These are phyloP conservation scores for Bergia puertoricense DNA, from an alignment of 92 coral and sea anemone species.

Conservation along the genomic window DNA sequence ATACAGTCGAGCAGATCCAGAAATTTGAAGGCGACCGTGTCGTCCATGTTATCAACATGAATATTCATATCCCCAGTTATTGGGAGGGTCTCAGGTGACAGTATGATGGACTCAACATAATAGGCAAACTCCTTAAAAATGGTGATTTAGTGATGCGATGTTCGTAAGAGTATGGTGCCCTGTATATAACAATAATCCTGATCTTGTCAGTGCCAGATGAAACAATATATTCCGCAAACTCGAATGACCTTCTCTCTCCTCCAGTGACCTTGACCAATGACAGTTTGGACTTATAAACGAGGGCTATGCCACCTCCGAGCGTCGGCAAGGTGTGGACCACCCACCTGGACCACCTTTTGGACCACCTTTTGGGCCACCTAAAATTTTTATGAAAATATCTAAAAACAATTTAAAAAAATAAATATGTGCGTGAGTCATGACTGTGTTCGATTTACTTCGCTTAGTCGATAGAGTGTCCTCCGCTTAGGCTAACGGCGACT, in stretches of 20 bases:
- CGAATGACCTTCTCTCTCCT: conserved; percentile 38
- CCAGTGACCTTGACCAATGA: neutral
- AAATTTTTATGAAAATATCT: too few species aligned
- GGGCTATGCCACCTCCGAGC: neutral
- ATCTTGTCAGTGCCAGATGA: conserved; percentile 12
- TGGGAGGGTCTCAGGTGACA: conserved; percentile 30
- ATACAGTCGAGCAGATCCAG: conserved; percentile 20
- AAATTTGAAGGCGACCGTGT: conserved; percentile 3
- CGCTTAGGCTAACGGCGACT: too few species aligned
- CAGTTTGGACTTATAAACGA: neutral
- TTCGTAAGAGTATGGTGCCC: neutral
- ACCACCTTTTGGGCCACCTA: too few species aligned
- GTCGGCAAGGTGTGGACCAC: too few species aligned
- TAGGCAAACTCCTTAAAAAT: conserved; percentile 17
- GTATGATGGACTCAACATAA: conserved; percentile 28
- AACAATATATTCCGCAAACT: conserved; percentile 33
- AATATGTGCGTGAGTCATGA: too few species aligned
- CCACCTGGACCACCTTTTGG: too few species aligned
- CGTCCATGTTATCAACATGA: conserved; percentile 33
- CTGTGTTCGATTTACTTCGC: too few species aligned
- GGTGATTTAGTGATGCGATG: conserved; percentile 5
- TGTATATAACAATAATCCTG: conserved; percentile 22
- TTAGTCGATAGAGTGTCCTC: too few species aligned
- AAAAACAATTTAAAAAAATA: too few species aligned
- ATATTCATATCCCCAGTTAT: conserved; percentile 51